A percentile compares a stretch with the other conserved stretches of the same genome.
Conservation (phyloP, 2,113 vertebrate genomes). For the Zosterops pallidus region DNA sequence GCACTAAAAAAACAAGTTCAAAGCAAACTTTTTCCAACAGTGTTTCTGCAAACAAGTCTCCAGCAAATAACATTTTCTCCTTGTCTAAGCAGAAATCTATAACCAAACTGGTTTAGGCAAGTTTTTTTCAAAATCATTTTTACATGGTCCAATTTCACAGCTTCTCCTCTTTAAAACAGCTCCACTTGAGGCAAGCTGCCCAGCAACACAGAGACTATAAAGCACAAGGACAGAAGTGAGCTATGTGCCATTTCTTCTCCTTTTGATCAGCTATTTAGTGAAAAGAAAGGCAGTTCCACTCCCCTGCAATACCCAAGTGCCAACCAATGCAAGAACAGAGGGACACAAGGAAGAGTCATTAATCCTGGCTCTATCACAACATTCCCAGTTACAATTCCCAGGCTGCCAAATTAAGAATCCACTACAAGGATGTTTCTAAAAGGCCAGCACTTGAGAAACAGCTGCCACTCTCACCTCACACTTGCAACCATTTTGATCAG, state of each 20-base stretch:
- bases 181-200: background rate
- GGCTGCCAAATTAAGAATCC: background rate
- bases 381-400: background rate
- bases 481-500: background rate
- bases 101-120: background rate
- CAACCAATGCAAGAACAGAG: background rate
- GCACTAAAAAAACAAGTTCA: background rate
- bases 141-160: background rate
- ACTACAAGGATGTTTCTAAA: background rate
- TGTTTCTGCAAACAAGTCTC: background rate
- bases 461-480: background rate
- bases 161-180: background rate
- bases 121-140: background rate
- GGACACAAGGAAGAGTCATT: background rate
- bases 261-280: background rate
- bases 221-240: fast-evolving
- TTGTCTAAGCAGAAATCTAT: background rate
- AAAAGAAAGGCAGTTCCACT: background rate
- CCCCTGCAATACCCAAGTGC: background rate
- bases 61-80: background rate
- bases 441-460: background rate
- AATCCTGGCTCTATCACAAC: background rate
- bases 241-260: background rate
- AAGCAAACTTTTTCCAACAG: background rate
- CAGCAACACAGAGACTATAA: background rate